Percentiles rank a stretch among this genome's conserved stretches.
Conservation (phyloP, 2,888 invertebrate species). For the Xestia xanthographa region DNA sequence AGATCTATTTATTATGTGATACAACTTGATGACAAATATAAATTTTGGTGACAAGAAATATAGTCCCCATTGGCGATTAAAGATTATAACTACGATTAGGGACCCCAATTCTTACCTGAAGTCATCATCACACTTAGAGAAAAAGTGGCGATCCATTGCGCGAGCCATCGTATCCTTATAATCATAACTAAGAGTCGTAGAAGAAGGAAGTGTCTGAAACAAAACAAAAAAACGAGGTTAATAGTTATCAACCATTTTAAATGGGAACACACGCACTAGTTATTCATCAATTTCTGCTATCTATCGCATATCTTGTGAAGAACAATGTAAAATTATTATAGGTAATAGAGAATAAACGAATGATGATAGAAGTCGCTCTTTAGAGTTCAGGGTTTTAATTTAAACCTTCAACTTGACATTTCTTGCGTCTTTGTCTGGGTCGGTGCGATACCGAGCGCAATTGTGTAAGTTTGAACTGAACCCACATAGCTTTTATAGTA, state of each 20-base stretch:
- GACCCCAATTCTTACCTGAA: slow-evolving; percentile 76
- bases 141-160: slow-evolving; percentile 73
- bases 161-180: slow-evolving; percentile 86
- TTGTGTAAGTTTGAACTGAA: background rate
- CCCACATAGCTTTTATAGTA: background rate
- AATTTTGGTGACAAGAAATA: no score
- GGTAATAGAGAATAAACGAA: background rate
- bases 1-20: no score
- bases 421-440: background rate
- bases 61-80: background rate
- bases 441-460: background rate
- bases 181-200: slow-evolving; percentile 82
- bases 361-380: background rate
- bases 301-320: background rate
- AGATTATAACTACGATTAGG: background rate
- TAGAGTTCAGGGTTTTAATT: background rate
- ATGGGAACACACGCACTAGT: background rate
- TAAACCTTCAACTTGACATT: background rate
- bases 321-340: background rate
- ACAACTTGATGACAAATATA: no score
- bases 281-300: slow-evolving; percentile 1
- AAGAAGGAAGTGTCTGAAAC: slow-evolving; percentile 79
- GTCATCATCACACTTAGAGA: slow-evolving; percentile 74
- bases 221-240: slow-evolving; percentile 63
- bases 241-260: slow-evolving; percentile 14